Evolutionary conservation across 2,888 invertebrate genomes (phyloP).

Genomic region (Hypsopygia costalis): DNA sequence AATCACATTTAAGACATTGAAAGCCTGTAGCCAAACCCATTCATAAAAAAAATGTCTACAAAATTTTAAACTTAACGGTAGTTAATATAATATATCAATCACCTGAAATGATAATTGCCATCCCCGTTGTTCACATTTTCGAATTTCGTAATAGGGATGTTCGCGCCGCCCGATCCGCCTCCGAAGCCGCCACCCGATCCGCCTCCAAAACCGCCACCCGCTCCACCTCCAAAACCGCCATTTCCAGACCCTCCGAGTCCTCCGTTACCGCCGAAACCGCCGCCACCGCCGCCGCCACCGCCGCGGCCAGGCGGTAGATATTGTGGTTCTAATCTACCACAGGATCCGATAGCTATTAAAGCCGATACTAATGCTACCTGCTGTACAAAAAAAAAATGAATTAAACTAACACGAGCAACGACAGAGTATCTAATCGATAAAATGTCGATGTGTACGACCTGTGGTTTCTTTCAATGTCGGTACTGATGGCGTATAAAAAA

Average conservation of each 20-base stretch:
- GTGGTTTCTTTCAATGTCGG: no score
- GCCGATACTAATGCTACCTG: constrained; percentile 40
- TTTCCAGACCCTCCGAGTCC: constrained; percentile 28
- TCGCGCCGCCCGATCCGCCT: constrained; percentile 60
- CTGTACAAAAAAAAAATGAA: constrained; percentile 26
- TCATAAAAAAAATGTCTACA: no score
- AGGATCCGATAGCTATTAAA: constrained; percentile 48
- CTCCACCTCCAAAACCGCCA: constrained; percentile 30
- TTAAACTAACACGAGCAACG: no score
- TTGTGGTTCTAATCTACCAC: constrained; percentile 55
- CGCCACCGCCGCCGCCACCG: constrained; percentile 28
- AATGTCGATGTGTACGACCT: no score
- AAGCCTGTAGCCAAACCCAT: no score
- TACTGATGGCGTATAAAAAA: no score
- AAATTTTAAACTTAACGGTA: no score
- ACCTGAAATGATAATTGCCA: constrained; percentile 84
- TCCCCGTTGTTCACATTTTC: constrained; percentile 84
- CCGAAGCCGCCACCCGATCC: constrained; percentile 38
- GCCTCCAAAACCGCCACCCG: constrained; percentile 26
- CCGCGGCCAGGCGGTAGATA: constrained; percentile 47
- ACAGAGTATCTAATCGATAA: no score
- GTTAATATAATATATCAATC: constrained; percentile 16
- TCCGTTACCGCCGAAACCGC: constrained; percentile 30
- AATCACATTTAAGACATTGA: no score
- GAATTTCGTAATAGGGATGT: constrained; percentile 81